Conservation (phyloP, 2,113 vertebrate species). For the Xiphorhynchus elegans region DNA sequence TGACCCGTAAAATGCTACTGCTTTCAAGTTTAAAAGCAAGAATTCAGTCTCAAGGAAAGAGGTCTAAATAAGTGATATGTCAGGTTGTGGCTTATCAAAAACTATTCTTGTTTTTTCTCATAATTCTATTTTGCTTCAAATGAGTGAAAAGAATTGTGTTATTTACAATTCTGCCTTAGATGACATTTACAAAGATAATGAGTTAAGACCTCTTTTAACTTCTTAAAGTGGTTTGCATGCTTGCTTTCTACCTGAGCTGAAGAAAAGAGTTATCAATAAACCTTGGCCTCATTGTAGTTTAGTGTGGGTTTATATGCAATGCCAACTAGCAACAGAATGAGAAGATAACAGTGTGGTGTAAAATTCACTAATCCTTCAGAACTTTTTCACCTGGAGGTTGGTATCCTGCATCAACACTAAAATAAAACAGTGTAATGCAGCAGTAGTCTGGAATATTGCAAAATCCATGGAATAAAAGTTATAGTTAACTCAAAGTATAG, state of each 20-base stretch:
- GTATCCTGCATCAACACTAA: background rate
- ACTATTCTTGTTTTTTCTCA: background rate
- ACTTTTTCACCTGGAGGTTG: background rate
- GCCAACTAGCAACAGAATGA: background rate
- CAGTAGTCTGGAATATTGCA: background rate
- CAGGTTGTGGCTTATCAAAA: background rate
- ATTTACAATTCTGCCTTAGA: background rate
- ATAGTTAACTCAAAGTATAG: background rate
- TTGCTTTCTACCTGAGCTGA: background rate
- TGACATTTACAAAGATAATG: background rate
- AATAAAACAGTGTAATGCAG: background rate
- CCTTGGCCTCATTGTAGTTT: background rate
- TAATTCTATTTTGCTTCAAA: background rate
- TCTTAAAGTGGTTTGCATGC: background rate
- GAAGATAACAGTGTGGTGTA: background rate
- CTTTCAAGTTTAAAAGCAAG: background rate
- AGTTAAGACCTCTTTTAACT: background rate
- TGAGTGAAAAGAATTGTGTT: background rate
- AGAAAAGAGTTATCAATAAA: background rate
- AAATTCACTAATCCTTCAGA: background rate
- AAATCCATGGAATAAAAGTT: background rate
- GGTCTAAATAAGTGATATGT: background rate
- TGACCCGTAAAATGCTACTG: background rate
- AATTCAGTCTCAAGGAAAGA: background rate
- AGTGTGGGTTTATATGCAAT: background rate